Conservation (phyloP, 2,797 vertebrate genomes). For the Aplochiton taeniatus region DNA sequence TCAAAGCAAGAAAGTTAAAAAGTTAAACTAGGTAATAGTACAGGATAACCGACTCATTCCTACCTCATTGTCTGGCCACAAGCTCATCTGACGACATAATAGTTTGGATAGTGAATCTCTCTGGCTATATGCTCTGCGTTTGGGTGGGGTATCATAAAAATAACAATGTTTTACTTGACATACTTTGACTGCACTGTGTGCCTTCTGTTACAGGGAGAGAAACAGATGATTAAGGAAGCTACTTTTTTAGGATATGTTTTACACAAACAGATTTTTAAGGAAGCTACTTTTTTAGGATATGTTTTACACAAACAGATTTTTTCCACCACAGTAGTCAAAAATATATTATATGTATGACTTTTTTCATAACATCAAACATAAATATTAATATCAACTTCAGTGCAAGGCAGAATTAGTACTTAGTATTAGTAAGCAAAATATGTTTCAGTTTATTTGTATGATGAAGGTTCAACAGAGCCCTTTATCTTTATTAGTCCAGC, state of each 20-base stretch:
- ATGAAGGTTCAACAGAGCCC: too few species aligned
- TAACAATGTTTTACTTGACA: slow-evolving; percentile 34
- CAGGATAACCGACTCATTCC: background rate
- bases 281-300: background rate
- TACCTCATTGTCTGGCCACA: slow-evolving; percentile 17
- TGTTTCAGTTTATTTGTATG: too few species aligned
- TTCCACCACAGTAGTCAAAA: too few species aligned
- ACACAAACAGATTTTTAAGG: background rate
- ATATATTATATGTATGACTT: too few species aligned
- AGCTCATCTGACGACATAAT: background rate
- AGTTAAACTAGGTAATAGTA: too few species aligned
- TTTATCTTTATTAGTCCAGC: too few species aligned
- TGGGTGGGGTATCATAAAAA: slow-evolving; percentile 28
- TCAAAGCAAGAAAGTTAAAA: too few species aligned
- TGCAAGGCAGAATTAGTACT: too few species aligned
- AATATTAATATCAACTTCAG: too few species aligned
- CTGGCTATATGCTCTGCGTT: background rate
- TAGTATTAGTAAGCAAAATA: too few species aligned
- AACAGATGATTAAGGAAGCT: background rate
- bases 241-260: background rate
- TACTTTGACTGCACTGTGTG: slow-evolving; percentile 12
- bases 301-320: too few species aligned
- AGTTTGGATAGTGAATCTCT: background rate
- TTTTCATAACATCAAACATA: too few species aligned
- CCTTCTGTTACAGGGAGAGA: background rate